phyloP scores from a whole-genome alignment of 2,888 invertebrate species.

The Oxycera nigricornis region DNA sequence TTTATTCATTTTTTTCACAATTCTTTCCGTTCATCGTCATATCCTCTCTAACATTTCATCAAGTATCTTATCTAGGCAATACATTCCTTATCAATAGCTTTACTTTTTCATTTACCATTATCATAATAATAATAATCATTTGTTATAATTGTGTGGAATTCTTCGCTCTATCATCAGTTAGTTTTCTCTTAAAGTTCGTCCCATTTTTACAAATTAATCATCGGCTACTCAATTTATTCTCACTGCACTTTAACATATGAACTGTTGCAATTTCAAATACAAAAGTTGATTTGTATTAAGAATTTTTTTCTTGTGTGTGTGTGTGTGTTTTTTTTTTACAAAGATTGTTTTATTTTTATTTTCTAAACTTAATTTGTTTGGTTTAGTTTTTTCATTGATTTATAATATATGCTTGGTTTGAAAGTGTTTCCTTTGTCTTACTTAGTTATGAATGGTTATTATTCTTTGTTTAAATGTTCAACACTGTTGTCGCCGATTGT shows the following conservation, averaged over 20 bases:
- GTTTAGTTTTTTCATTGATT: not conserved
- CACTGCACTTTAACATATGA: too few species aligned
- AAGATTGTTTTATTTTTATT: not conserved
- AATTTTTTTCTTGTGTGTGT: not conserved
- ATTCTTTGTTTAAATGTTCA: slow-evolving; percentile 13
- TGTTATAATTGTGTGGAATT: slow-evolving; percentile 29
- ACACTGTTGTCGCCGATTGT: slow-evolving; percentile 26
- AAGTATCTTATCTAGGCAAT: slow-evolving; percentile 30
- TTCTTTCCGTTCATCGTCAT: not conserved
- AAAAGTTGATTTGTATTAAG: slow-evolving; percentile 29
- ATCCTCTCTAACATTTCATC: not conserved
- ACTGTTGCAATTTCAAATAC: slow-evolving; percentile 9
- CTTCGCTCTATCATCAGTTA: not conserved
- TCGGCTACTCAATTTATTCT: not conserved
- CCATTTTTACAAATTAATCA: not conserved
- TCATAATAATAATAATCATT: slow-evolving; percentile 30
- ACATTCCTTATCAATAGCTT: not conserved
- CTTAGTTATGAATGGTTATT: slow-evolving; percentile 17
- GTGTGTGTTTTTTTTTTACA: too few species aligned
- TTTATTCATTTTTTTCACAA: not conserved
- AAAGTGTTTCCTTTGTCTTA: not conserved
- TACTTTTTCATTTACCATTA: slow-evolving; percentile 18
- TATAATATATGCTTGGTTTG: not conserved
- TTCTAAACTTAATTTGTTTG: not conserved
- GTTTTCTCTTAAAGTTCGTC: not conserved